These are phyloP conservation scores for Pseudochirops cupreus DNA, from an alignment of 2,797 vertebrate species.

Conservation along the genomic window DNA sequence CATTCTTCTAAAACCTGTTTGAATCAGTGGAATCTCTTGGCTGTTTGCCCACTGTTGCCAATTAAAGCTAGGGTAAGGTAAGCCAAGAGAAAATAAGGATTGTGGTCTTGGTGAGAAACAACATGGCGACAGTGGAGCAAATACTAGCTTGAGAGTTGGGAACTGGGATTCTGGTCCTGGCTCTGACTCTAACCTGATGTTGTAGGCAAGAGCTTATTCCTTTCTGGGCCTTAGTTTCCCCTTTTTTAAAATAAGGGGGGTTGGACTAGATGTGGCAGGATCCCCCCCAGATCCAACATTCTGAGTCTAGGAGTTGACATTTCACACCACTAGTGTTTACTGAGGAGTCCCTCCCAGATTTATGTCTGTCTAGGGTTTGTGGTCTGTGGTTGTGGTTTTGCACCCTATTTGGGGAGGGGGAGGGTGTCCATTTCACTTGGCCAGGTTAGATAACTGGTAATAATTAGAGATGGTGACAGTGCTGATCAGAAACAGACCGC, in stretches of 20 bases:
- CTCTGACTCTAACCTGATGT: not conserved
- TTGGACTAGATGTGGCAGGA: not conserved
- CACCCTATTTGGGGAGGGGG: slow-evolving; percentile 64
- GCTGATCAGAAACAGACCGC: slow-evolving; percentile 77
- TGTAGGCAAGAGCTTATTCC: not conserved
- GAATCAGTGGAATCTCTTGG: not conserved
- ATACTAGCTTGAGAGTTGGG: not conserved
- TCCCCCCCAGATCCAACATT: no score
- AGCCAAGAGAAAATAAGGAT: not conserved
- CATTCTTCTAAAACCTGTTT: not conserved
- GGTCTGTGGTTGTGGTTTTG: slow-evolving; percentile 73
- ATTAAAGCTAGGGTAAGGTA: not conserved
- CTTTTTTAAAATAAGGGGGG: not conserved
- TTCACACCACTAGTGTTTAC: slow-evolving; percentile 5
- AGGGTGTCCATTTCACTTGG: slow-evolving; percentile 46
- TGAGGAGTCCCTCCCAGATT: slow-evolving; percentile 45
- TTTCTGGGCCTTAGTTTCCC: not conserved
- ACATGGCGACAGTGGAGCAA: not conserved
- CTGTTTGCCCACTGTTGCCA: not conserved
- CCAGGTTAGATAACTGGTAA: slow-evolving; percentile 73
- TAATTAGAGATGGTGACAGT: slow-evolving; percentile 56
- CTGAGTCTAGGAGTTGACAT: not conserved
- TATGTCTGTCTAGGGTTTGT: slow-evolving; percentile 52
- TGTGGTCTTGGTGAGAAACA: not conserved
- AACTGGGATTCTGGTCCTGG: not conserved